Evolutionary conservation across 2,888 invertebrate species (phyloP).

Genomic region (Trissoscelio sp.): DNA sequence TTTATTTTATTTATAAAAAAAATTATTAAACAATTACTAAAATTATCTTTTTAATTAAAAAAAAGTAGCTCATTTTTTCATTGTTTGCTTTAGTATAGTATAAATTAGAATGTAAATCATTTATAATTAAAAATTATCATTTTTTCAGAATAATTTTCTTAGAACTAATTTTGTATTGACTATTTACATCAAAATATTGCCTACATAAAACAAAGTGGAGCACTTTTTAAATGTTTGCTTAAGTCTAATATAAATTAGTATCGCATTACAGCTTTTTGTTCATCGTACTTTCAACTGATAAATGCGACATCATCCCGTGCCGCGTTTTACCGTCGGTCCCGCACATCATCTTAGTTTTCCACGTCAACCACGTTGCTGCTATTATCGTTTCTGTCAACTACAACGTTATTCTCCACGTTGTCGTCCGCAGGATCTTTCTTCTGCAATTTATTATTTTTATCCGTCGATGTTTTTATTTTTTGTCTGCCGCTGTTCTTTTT

Average conservation of each 20-base stretch:
- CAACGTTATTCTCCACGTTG: slow-evolving; percentile 19
- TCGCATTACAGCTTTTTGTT: slow-evolving; percentile 34
- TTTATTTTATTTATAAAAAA: no score
- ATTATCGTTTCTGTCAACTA: slow-evolving; percentile 42
- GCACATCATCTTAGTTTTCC: slow-evolving; percentile 50
- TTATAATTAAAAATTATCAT: no score
- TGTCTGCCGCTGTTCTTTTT: background rate
- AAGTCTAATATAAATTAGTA: slow-evolving; percentile 32
- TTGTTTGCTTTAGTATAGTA: no score
- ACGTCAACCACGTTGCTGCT: slow-evolving; percentile 37
- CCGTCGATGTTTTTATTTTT: slow-evolving; percentile 38
- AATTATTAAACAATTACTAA: no score
- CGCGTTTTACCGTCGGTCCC: slow-evolving; percentile 22
- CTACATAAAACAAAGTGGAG: background rate
- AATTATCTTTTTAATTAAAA: no score
- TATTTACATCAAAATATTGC: no score
- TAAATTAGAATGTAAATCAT: no score
- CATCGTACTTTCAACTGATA: slow-evolving; percentile 29
- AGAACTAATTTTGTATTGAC: no score
- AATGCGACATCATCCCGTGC: slow-evolving; percentile 28
- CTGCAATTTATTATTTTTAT: slow-evolving; percentile 34
- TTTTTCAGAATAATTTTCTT: no score
- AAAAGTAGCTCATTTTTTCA: no score
- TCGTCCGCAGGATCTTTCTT: slow-evolving; percentile 34
- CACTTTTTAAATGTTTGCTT: slow-evolving; percentile 27